Evolutionary conservation across 2,113 vertebrate genomes (phyloP).

Genomic region (Apaloderma vittatum): DNA sequence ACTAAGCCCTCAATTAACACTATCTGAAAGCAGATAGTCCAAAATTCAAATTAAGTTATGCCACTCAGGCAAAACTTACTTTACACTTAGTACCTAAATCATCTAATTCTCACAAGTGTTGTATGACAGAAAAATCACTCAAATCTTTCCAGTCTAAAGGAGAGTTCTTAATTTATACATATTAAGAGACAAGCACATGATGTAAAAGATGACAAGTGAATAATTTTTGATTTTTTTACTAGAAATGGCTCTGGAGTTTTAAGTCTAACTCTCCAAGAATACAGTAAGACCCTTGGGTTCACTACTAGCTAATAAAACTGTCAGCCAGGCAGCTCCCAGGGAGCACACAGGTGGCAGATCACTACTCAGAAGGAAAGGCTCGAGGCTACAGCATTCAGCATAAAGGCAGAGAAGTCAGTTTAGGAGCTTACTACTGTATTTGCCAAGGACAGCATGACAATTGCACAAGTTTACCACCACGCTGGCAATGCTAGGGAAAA

Average conservation of each 20-base stretch:
- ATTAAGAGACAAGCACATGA: not conserved
- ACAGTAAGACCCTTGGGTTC: not conserved
- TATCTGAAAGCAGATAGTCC: not conserved
- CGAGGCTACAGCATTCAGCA: not conserved
- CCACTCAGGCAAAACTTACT: not conserved
- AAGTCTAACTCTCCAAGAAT: not conserved
- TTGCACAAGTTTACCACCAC: not conserved
- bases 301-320: not conserved
- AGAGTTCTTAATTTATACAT: not conserved
- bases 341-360: not conserved
- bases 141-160: not conserved
- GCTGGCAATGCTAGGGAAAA: not conserved
- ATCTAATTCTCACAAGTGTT: not conserved
- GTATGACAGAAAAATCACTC: not conserved
- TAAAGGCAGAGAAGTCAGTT: not conserved
- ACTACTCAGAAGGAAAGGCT: not conserved
- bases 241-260: not conserved
- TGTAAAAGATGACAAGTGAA: not conserved
- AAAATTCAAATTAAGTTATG: not conserved
- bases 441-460: not conserved
- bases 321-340: not conserved
- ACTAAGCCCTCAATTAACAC: not conserved
- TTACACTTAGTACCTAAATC: not conserved
- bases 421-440: not conserved
- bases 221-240: not conserved